Evolutionary conservation across 2,113 vertebrate genomes (phyloP), one percentile per base, ranked within the genome.

Genomic region (Columbina picui): DNA sequence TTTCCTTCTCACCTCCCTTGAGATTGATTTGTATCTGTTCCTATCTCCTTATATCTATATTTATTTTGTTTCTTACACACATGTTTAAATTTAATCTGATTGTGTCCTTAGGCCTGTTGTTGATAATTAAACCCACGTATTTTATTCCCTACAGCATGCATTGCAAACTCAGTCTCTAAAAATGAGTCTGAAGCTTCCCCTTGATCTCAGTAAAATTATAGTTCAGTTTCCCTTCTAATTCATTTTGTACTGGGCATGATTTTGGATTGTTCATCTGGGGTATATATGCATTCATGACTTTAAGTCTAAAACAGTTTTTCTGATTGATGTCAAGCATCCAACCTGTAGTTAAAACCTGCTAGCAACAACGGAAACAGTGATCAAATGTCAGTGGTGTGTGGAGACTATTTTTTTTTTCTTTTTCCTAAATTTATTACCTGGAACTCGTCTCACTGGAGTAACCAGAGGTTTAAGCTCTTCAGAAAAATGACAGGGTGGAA

Each of bases 101-200:
- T 95, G 77, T 96, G 77, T 97, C 97, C 96, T 95, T 93, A 96
- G 96, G 96, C 94, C 90, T 95, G 89, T 95, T 96, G 94, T 96
- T 97, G 96, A 96, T 97, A 96, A 97, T 97, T 97, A 97, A 96
- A 93, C 87, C 78, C 94, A 97, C 56, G 74, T 96, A 95, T 85
- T 96, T 97, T 96, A 96, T 94, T 97, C 94, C 97, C 94, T 95
- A 89, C 80, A 96, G 96, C 90, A 87, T 78, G 55, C 87, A 91
- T 55, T 90, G 71, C 88, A 93, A 96, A 94, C 84, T 93, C 77
- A 63, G 43, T 90, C 76, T 95, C 93, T 95, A 91, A 96, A 96
- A 97, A 94, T 38, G 49, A 93, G 12, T 74, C 25, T 90, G 79
- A 95, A 55, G 53, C 84, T 87, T 90, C 70, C 50, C 78, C 94